phyloP scores from a whole-genome alignment of 2,797 vertebrate genomes.

The Channallabes apus region DNA sequence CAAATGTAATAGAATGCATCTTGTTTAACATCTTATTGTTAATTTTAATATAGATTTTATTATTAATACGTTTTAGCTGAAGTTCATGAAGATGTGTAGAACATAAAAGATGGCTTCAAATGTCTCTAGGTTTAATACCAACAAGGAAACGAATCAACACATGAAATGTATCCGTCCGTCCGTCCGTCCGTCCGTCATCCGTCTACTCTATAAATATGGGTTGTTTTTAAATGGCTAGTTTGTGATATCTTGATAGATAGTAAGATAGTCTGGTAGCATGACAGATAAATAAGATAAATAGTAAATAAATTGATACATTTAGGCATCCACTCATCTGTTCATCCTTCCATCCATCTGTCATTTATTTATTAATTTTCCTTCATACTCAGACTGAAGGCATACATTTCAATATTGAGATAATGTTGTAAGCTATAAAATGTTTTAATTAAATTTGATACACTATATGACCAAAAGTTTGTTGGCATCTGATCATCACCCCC shows the following conservation, averaged over 20 bases:
- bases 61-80: background rate
- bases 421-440: background rate
- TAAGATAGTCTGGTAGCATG: background rate
- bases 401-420: background rate
- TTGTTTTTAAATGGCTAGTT: background rate
- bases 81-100: background rate
- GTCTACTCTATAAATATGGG: background rate
- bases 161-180: background rate
- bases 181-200: background rate
- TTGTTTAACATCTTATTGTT: background rate
- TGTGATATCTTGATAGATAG: background rate
- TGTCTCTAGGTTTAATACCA: background rate
- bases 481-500: background rate
- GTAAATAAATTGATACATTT: background rate
- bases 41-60: background rate
- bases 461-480: background rate
- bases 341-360: background rate
- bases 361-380: background rate
- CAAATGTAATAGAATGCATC: background rate
- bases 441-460: background rate
- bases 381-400: background rate
- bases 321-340: background rate
- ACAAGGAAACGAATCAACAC: background rate
- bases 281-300: slow-evolving; percentile 2
- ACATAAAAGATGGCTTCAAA: background rate